Evolutionary conservation across 2,888 invertebrate genomes (phyloP).

Genomic region (Hirtodrosophila trivittata): DNA sequence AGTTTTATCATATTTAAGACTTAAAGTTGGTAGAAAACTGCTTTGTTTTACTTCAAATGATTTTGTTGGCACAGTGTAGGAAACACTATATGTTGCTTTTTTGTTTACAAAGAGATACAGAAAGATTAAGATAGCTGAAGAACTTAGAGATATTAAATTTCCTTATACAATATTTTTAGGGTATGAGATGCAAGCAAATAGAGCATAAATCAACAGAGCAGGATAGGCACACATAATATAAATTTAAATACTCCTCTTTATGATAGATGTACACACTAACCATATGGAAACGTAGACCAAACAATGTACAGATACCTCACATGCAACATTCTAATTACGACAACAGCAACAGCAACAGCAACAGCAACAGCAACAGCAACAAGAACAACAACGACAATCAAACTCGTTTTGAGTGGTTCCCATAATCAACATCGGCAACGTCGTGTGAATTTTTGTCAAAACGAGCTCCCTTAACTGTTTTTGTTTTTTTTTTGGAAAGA

Average conservation of each 20-base stretch:
- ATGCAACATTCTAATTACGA: conserved; percentile 53
- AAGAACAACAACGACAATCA: conserved; percentile 27
- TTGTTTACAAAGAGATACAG: no score
- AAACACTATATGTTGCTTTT: no score
- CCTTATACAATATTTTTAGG: no score
- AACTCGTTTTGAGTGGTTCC: conserved; percentile 75
- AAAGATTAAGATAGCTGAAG: no score
- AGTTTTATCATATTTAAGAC: no score
- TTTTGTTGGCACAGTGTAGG: no score
- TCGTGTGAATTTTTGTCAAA: conserved; percentile 69
- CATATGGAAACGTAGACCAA: conserved; percentile 22
- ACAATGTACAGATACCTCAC: conserved; percentile 38
- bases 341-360: conserved; percentile 27
- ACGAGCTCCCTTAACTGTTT: conserved; percentile 42
- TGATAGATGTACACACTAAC: background rate
- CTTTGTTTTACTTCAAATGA: no score
- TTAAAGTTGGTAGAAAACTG: no score
- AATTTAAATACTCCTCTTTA: background rate
- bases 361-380: conserved; percentile 4
- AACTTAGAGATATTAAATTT: no score
- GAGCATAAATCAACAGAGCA: no score
- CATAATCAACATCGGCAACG: conserved; percentile 59
- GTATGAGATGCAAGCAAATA: no score
- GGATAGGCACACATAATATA: background rate
- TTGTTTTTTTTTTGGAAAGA: conserved; percentile 32